Percentiles rank a stretch among this genome's conserved stretches.
These are phyloP conservation scores for Antheraea pernyi DNA, from an alignment of 1,140 invertebrate genomes.

Conservation along the genomic window DNA sequence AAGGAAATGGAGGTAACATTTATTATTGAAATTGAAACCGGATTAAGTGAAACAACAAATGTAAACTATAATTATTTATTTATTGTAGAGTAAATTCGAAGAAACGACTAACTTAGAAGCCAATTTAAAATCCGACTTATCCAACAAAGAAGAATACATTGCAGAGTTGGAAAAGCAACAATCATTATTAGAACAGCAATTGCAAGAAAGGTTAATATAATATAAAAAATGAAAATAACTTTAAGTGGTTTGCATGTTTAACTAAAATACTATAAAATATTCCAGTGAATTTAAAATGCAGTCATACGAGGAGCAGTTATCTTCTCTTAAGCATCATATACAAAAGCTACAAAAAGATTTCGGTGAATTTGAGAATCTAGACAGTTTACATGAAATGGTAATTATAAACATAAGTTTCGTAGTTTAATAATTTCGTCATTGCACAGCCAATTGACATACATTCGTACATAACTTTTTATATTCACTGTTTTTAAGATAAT, in stretches of 20 bases:
- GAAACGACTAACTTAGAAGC: conserved; percentile 31
- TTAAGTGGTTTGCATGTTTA: no score
- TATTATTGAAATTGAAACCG: no score
- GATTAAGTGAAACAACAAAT: not conserved
- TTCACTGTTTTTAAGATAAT: conserved; percentile 27
- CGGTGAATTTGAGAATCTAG: conserved; percentile 49
- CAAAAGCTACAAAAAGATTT: conserved; percentile 53
- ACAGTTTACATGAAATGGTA: conserved; percentile 52
- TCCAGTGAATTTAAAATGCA: conserved; percentile 54
- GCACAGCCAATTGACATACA: no score
- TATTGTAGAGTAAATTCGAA: conserved; percentile 40
- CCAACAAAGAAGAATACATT: conserved; percentile 48
- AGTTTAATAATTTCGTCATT: no score
- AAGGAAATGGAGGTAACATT: conserved; percentile 47
- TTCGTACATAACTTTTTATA: no score
- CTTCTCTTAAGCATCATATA: conserved; percentile 45
- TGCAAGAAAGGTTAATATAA: conserved; percentile 48
- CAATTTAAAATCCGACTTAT: conserved; percentile 39
- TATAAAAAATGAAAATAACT: not conserved
- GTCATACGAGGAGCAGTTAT: conserved; percentile 53
- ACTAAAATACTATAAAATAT: conserved; percentile 13
- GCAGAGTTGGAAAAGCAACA: conserved; percentile 46
- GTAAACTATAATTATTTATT: conserved; percentile 3
- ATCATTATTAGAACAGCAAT: conserved; percentile 36
- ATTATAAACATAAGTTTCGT: not conserved